Conservation (phyloP, 2,797 vertebrate species). For the Hemitrygon akajei region DNA sequence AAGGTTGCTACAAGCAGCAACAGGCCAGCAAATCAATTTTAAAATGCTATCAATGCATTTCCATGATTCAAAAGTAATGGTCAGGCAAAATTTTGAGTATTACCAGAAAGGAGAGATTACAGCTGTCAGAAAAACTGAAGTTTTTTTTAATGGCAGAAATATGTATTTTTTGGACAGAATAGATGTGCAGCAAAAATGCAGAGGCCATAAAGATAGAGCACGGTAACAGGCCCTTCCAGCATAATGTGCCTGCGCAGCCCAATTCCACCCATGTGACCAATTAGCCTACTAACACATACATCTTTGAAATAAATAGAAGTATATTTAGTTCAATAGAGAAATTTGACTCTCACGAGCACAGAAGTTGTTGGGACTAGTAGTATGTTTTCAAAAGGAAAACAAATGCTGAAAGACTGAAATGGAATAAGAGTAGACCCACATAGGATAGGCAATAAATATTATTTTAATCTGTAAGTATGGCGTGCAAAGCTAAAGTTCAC, state of each 20-base stretch:
- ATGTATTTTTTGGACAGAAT: background rate
- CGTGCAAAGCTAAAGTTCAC: background rate
- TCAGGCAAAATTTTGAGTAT: background rate
- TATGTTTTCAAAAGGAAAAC: background rate
- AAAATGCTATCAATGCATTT: background rate
- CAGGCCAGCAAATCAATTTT: background rate
- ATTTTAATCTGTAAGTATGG: background rate
- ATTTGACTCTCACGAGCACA: background rate
- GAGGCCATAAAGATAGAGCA: background rate
- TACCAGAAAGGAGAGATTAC: background rate
- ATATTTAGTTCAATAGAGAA: background rate
- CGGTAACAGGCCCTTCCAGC: no score
- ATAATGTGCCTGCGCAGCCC: no score
- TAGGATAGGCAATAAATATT: background rate
- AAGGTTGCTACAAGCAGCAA: no score
- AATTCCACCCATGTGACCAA: no score
- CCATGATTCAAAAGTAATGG: background rate
- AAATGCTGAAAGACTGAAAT: no score
- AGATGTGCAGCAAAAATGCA: background rate
- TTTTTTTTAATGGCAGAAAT: background rate
- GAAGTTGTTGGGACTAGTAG: background rate
- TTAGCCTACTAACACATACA: no score
- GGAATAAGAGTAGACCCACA: no score
- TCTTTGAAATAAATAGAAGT: background rate
- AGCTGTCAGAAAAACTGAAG: background rate